Conservation (phyloP, 1,140 invertebrate genomes). For the Xylocopa sonorina region DNA sequence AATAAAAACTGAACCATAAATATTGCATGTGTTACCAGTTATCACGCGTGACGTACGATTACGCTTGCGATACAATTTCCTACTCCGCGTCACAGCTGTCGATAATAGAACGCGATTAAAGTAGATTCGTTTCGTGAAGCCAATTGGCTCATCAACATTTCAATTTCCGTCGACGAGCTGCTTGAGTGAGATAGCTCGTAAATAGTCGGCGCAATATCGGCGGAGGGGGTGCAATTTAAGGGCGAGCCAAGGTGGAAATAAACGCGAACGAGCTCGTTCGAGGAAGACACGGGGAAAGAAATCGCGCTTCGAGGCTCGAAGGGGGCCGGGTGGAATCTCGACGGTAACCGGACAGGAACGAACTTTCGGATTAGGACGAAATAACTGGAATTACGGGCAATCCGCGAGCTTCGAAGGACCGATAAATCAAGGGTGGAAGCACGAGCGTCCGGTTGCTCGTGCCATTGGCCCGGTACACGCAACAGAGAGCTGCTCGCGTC, state of each 20-base stretch:
- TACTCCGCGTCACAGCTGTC: conserved; percentile 7
- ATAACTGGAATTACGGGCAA: conserved; percentile 72
- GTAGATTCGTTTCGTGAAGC: neutral
- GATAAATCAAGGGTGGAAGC: conserved; percentile 74
- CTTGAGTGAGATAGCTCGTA: conserved; percentile 28
- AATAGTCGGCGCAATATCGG: conserved; percentile 17
- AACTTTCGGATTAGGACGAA: conserved; percentile 68
- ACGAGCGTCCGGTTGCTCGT: conserved; percentile 70
- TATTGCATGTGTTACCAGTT: neutral
- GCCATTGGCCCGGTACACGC: conserved; percentile 73
- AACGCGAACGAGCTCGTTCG: neutral
- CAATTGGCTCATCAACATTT: conserved; percentile 11
- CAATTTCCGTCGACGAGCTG: conserved; percentile 23
- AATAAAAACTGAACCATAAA: too few relatives aligned
- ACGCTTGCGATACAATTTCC: neutral
- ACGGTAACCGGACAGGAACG: conserved; percentile 63
- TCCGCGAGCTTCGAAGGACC: conserved; percentile 69
- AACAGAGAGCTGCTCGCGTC: conserved; percentile 57
- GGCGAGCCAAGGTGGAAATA: neutral
- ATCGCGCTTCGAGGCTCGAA: conserved; percentile 23
- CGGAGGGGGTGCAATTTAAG: neutral
- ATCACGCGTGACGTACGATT: neutral
- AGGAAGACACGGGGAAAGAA: conserved; percentile 34
- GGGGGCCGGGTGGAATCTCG: conserved; percentile 19
- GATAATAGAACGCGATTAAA: conserved; percentile 3